Evolutionary conservation across 2,797 vertebrate species (phyloP), one percentile per base, ranked within the genome.

Genomic region (Caiman crocodilus): DNA sequence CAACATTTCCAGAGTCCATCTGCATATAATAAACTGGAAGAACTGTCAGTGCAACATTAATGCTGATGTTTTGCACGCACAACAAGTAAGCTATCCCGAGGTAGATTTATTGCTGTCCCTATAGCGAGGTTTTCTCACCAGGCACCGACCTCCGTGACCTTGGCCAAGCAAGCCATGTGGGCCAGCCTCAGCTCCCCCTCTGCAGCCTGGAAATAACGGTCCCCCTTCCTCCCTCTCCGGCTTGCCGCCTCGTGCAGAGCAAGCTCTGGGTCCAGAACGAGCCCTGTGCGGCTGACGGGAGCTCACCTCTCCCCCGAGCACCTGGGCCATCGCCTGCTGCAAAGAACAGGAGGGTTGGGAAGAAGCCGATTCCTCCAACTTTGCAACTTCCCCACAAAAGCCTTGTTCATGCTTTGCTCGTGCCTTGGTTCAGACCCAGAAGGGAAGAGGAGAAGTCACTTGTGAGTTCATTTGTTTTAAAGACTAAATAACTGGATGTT

Each of bases 11-110:
- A 2, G 58, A 65, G 90, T 92, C 95, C 92, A 79, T 90, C 96
- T 96, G 80, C 82, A 17, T 1, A 28, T 69, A 90, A 89, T 92
- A 92, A 91, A 89, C 85, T 60, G 91, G 85, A 28, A 69, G 93
- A 83, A 88, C 10, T 28, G 89, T 59, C 92, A 88, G 85, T 81
- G 71, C 4, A 2, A 8, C 50, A 20, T 77, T 59, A 82, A 81
- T 0, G 10, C 75, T 21, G 79, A 12, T 16, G 28, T 15, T 85
- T 60, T 2, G 0, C 73, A 55, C 0, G 7, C 4, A 42, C 60
- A 94, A 58, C 42, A 59, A 61, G 0, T 1, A 0, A 7, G 58
- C 35, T 77, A 23, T 56, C 56, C 87, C 0, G 0, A 16, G n/a
- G 58, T 25, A 77, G 74, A 20, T 71, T 80, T 76, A 26, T 2